These are phyloP conservation scores for Fratercula arctica DNA, from an alignment of 2,797 vertebrate genomes.

Conservation along the genomic window DNA sequence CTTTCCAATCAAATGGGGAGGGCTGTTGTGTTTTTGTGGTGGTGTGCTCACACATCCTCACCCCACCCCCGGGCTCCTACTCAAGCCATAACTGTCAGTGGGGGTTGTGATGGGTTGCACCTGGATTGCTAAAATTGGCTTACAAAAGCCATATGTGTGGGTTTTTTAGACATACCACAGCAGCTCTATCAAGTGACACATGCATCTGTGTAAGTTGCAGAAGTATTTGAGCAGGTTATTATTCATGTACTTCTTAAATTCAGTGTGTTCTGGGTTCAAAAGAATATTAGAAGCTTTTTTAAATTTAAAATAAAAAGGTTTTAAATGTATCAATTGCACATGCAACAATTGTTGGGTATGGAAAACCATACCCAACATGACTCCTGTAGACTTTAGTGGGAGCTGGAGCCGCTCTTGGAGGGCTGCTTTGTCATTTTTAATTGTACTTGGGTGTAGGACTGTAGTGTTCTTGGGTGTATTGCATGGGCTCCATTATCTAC, in stretches of 20 bases:
- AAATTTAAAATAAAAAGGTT: background rate
- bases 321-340: constrained; percentile 66
- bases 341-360: constrained; percentile 43
- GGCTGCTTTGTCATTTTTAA: constrained; percentile 80
- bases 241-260: constrained; percentile 72
- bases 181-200: constrained; percentile 56
- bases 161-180: constrained; percentile 44
- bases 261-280: constrained; percentile 71
- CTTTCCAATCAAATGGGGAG: no score
- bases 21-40: no score
- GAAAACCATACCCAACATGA: constrained; percentile 75
- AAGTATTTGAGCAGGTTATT: constrained; percentile 71
- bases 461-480: constrained; percentile 85
- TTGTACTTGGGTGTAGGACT: constrained; percentile 80
- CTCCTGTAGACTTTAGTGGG: constrained; percentile 75
- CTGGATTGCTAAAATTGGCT: no score
- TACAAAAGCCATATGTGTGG: constrained; percentile 20
- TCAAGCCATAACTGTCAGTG: no score
- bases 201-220: constrained; percentile 66
- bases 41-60: no score
- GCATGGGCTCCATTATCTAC: constrained; percentile 87
- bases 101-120: no score
- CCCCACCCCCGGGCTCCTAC: no score
- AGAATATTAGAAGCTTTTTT: constrained; percentile 66
- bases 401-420: constrained; percentile 76